Evolutionary conservation across 53 echinoderm and acorn worm species (phyloP).

Genomic region (Glandiceps talaboti): DNA sequence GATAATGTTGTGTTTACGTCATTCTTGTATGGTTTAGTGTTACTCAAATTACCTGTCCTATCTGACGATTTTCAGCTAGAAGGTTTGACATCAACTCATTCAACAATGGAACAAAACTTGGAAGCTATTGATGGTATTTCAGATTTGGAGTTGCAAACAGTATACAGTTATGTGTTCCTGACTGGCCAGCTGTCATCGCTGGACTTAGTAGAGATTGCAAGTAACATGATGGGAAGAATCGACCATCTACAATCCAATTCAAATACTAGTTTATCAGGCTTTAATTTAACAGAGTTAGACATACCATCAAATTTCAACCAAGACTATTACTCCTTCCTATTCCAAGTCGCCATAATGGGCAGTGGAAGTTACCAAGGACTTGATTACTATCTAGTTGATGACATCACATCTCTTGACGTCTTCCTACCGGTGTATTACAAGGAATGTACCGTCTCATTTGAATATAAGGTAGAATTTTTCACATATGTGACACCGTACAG

Average conservation of each 20-base stretch:
- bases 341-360: neutral
- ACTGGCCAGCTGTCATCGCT: neutral
- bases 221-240: neutral
- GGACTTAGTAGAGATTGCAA: neutral
- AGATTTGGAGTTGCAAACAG: neutral
- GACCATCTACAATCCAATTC: neutral
- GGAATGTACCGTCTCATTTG: neutral
- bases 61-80: neutral
- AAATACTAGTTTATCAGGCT: neutral
- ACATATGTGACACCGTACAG: neutral
- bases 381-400: neutral
- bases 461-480: conserved; percentile 1
- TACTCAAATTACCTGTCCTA: neutral
- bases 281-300: neutral
- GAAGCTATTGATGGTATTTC: neutral
- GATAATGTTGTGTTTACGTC: neutral
- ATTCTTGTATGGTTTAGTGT: neutral
- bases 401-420: neutral
- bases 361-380: neutral
- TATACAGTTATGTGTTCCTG: neutral
- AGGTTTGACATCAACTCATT: neutral
- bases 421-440: neutral
- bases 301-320: neutral
- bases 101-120: neutral
- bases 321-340: neutral